Conservation (phyloP, 2,797 vertebrate species). For the Myotis daubentonii region DNA sequence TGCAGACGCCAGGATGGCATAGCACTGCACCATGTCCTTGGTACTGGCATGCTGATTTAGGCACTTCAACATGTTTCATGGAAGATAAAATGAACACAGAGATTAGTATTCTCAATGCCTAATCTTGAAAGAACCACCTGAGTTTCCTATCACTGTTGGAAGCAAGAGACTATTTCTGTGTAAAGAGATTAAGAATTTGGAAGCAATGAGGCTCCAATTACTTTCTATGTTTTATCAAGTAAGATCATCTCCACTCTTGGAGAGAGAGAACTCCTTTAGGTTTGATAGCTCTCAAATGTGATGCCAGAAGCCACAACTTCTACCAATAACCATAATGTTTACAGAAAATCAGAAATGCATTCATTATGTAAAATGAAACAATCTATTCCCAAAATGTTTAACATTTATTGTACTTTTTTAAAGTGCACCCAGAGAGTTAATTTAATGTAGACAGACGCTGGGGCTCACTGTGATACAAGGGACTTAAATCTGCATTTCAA, state of each 20-base stretch:
- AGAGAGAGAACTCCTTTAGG: neutral
- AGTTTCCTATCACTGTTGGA: neutral
- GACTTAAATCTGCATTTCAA: neutral
- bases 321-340: neutral
- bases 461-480: neutral
- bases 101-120: too few relatives aligned
- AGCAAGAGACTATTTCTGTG: neutral
- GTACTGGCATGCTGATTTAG: neutral
- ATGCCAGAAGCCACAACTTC: neutral
- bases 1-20: neutral
- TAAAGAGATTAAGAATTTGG: neutral
- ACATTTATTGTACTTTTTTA: neutral
- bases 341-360: neutral
- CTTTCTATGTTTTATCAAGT: neutral
- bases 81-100: neutral
- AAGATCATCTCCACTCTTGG: neutral
- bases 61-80: neutral
- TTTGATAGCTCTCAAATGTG: neutral
- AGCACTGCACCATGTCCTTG: neutral
- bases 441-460: neutral
- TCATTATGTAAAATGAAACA: neutral
- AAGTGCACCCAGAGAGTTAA: too few relatives aligned
- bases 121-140: neutral
- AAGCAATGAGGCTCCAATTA: neutral
- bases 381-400: neutral